Conservation (phyloP, 2,113 vertebrate species). For the Syrrhaptes paradoxus region DNA sequence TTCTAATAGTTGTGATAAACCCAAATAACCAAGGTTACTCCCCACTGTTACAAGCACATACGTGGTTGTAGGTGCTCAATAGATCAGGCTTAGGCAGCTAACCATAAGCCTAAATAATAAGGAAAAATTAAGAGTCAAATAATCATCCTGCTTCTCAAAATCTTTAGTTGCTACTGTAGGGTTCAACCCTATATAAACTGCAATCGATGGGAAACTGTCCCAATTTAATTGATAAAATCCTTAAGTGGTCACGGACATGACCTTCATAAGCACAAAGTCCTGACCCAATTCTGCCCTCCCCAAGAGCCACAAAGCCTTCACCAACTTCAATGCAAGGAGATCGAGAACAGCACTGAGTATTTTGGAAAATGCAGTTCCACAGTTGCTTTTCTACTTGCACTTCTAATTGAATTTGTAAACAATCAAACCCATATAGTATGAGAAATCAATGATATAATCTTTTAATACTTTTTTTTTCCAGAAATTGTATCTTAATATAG, state of each 20-base stretch:
- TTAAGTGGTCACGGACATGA: not conserved
- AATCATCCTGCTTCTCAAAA: not conserved
- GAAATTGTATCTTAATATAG: not conserved
- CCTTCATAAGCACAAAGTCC: not conserved
- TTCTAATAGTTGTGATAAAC: not conserved
- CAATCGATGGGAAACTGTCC: not conserved
- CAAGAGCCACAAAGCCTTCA: not conserved
- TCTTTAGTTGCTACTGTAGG: not conserved
- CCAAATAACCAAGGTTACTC: not conserved
- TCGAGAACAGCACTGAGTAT: not conserved
- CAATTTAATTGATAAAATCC: not conserved
- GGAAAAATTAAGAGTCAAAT: not conserved
- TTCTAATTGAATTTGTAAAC: not conserved
- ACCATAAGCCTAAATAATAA: not conserved
- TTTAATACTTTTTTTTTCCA: not conserved
- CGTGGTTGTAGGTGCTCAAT: not conserved
- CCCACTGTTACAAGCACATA: not conserved
- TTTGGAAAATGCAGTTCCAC: not conserved
- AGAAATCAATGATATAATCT: not conserved
- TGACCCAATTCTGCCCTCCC: not conserved
- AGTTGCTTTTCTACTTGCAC: not conserved
- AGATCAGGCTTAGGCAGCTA: not conserved
- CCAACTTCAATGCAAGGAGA: not conserved
- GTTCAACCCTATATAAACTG: not conserved
- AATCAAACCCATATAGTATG: not conserved